Percentiles rank a stretch among this genome's conserved stretches.
These are phyloP conservation scores for Microcebus griseorufus DNA, from an alignment of 2,113 vertebrate species.

Conservation along the genomic window DNA sequence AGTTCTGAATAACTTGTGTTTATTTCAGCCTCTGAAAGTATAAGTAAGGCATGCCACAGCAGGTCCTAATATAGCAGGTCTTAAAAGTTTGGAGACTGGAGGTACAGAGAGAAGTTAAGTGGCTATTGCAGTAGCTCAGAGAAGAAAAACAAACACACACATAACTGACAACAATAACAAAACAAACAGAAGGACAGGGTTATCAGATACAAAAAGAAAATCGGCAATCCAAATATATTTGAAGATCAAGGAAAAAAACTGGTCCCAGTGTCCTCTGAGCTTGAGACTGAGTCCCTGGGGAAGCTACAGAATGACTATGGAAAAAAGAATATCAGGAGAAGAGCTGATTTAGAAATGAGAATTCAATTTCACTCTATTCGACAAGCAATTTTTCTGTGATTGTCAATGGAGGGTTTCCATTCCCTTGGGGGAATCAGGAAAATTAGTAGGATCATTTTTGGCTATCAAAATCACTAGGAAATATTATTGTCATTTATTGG, in stretches of 20 bases:
- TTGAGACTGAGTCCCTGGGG: not conserved
- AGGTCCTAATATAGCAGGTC: not conserved
- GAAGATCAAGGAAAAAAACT: not conserved
- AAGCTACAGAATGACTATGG: not conserved
- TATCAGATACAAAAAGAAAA: not conserved
- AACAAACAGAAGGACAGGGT: not conserved
- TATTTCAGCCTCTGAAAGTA: not conserved
- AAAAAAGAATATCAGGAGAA: not conserved
- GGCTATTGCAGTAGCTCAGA: not conserved
- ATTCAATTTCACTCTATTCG: not conserved
- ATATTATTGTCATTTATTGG: not conserved
- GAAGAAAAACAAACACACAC: not conserved
- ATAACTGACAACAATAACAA: not conserved
- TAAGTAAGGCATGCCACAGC: fast-evolving
- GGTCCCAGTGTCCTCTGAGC: not conserved
- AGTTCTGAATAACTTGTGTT: not conserved
- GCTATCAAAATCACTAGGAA: not conserved
- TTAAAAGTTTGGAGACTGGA: not conserved
- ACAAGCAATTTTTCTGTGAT: not conserved
- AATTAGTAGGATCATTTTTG: not conserved
- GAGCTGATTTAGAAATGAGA: not conserved
- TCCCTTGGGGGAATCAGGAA: not conserved
- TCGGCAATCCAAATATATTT: not conserved
- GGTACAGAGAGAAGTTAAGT: not conserved
- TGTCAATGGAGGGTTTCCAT: not conserved